These are phyloP conservation scores for Fringilla coelebs DNA, from an alignment of 2,797 vertebrate species.

Conservation along the genomic window DNA sequence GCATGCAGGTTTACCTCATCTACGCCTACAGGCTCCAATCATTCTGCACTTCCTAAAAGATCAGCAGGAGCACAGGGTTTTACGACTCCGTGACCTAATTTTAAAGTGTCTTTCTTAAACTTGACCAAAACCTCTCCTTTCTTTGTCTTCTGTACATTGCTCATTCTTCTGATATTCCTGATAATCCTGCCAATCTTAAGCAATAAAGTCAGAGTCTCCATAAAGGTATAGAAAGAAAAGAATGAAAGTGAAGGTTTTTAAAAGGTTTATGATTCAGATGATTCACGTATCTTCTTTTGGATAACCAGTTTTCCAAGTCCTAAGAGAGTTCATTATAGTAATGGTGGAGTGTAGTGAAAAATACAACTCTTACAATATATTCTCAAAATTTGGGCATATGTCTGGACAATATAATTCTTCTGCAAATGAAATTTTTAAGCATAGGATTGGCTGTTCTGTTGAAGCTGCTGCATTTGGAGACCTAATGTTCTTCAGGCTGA, in stretches of 20 bases:
- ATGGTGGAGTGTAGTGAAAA: neutral
- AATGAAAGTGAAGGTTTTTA: neutral
- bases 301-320: neutral
- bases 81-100: neutral
- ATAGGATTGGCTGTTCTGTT: neutral
- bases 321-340: neutral
- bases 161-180: neutral
- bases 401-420: neutral
- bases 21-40: too few species aligned
- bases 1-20: neutral
- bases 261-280: neutral
- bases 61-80: fast-evolving
- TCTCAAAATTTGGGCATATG: neutral
- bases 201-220: neutral
- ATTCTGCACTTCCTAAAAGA: neutral
- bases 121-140: neutral
- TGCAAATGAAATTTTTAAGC: neutral
- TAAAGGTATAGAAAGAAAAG: neutral
- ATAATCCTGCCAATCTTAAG: neutral
- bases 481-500: neutral
- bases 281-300: neutral
- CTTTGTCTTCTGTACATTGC: neutral
- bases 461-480: neutral
- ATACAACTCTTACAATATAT: neutral
- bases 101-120: neutral